A percentile compares a stretch with the other conserved stretches of the same genome.
These are phyloP conservation scores for Pachymerium ferrugineum DNA, from an alignment of 2,888 invertebrate species.

Conservation along the genomic window DNA sequence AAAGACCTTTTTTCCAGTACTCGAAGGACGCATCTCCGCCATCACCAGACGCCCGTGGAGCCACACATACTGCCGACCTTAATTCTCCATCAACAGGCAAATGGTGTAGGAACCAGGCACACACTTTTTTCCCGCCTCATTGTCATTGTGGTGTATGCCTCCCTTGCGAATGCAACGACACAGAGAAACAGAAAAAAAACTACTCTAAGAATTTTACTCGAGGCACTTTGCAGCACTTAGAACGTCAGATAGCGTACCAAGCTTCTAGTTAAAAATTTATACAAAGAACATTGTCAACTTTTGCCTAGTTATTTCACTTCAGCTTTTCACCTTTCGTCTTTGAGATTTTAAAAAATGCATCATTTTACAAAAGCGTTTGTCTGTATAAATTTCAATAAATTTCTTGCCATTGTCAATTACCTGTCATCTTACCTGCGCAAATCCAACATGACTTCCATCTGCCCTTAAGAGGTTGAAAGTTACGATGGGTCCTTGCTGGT, in stretches of 20 bases:
- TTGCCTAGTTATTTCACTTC: slow-evolving; percentile 10
- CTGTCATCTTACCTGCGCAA: slow-evolving; percentile 65
- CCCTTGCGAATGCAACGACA: background rate
- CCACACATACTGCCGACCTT: slow-evolving; percentile 10
- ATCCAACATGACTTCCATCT: slow-evolving; percentile 77
- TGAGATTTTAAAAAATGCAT: no score
- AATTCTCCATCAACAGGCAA: slow-evolving; percentile 18
- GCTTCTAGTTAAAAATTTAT: slow-evolving; percentile 3
- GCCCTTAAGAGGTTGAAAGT: slow-evolving; percentile 78
- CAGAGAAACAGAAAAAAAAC: slow-evolving; percentile 5
- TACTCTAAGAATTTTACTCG: background rate
- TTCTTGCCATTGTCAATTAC: background rate
- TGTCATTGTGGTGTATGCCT: slow-evolving; percentile 6
- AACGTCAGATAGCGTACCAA: slow-evolving; percentile 3
- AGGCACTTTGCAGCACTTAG: slow-evolving; percentile 10
- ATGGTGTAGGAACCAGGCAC: slow-evolving; percentile 18
- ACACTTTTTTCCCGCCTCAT: slow-evolving; percentile 17
- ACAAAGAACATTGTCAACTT: no score
- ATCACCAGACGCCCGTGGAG: slow-evolving; percentile 11
- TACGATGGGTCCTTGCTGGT: slow-evolving; percentile 75
- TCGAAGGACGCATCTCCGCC: slow-evolving; percentile 6
- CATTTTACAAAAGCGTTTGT: background rate
- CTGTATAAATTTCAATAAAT: background rate
- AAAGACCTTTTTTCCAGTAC: background rate
- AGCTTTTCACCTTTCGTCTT: background rate